These are phyloP conservation scores for Tautogolabrus adspersus DNA, from an alignment of 2,113 vertebrate genomes.

Conservation along the genomic window DNA sequence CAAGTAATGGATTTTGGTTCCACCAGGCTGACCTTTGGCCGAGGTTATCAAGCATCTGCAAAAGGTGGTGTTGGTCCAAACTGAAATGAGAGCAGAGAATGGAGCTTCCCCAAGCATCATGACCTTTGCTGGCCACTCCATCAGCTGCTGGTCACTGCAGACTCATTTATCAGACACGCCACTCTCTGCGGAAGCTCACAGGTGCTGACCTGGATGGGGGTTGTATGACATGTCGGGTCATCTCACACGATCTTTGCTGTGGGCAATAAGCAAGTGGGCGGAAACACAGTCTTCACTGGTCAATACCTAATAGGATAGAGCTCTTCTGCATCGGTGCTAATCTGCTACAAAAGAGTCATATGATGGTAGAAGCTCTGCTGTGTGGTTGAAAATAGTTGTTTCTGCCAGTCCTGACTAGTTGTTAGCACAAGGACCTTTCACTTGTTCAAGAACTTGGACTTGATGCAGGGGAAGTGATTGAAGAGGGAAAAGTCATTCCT, in stretches of 20 bases:
- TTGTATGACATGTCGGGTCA: slow-evolving; percentile 73
- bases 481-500: neutral
- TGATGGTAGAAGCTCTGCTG: slow-evolving; percentile 1
- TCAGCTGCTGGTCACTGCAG: slow-evolving; percentile 71
- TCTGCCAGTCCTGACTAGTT: slow-evolving; percentile 7
- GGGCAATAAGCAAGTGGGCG: slow-evolving; percentile 66
- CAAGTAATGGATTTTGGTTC: slow-evolving; percentile 60
- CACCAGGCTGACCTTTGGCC: slow-evolving; percentile 57
- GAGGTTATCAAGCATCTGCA: slow-evolving; percentile 67
- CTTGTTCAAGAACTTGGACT: slow-evolving; percentile 22
- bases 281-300: slow-evolving; percentile 42
- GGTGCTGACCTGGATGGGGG: slow-evolving; percentile 66
- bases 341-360: slow-evolving; percentile 25
- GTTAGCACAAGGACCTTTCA: slow-evolving; percentile 12
- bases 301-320: slow-evolving; percentile 56
- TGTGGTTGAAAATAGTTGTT: slow-evolving; percentile 11
- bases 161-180: slow-evolving; percentile 70
- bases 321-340: slow-evolving; percentile 61
- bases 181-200: slow-evolving; percentile 67
- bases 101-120: slow-evolving; percentile 54
- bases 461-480: slow-evolving; percentile 18
- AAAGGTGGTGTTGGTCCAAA: slow-evolving; percentile 56
- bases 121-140: slow-evolving; percentile 77
- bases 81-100: slow-evolving; percentile 69
- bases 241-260: slow-evolving; percentile 70